A percentile compares a stretch with the other conserved stretches of the same genome.
These are phyloP conservation scores for Oligia fasciuncula DNA, from an alignment of 2,888 invertebrate species.

Conservation along the genomic window DNA sequence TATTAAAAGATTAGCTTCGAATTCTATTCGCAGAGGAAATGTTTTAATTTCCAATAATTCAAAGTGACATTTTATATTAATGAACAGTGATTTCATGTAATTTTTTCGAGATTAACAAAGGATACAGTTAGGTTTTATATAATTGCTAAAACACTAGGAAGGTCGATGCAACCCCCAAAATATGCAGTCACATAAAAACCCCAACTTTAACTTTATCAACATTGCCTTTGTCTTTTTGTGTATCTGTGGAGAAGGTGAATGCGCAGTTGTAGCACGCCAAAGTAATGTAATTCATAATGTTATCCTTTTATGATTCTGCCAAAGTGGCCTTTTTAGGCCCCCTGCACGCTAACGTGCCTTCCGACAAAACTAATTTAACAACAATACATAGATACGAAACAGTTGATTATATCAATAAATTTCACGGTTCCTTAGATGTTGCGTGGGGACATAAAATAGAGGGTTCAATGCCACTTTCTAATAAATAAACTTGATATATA, in stretches of 20 bases:
- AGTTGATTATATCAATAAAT: constrained; percentile 18
- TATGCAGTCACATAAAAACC: background rate
- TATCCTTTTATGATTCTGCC: too few relatives aligned
- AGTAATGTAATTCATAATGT: too few relatives aligned
- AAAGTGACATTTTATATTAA: background rate
- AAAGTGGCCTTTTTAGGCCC: too few relatives aligned
- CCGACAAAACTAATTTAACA: constrained; percentile 35
- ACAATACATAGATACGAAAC: constrained; percentile 2
- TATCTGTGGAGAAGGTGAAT: too few relatives aligned
- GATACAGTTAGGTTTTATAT: background rate
- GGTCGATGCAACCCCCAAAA: background rate
- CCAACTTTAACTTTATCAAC: too few relatives aligned
- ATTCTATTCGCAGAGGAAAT: background rate
- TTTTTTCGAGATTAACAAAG: background rate
- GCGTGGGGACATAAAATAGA: constrained; percentile 26
- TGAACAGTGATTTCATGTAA: background rate
- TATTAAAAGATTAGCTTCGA: background rate
- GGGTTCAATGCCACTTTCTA: constrained; percentile 30
- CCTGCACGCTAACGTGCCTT: background rate
- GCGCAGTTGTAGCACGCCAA: too few relatives aligned
- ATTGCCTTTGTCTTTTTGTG: too few relatives aligned
- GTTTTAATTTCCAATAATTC: background rate
- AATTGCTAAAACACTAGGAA: background rate
- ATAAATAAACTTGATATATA: constrained; percentile 8
- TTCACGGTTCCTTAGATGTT: background rate